Evolutionary conservation across 2,888 invertebrate species (phyloP).

Genomic region (Drosophila suboccidentalis): DNA sequence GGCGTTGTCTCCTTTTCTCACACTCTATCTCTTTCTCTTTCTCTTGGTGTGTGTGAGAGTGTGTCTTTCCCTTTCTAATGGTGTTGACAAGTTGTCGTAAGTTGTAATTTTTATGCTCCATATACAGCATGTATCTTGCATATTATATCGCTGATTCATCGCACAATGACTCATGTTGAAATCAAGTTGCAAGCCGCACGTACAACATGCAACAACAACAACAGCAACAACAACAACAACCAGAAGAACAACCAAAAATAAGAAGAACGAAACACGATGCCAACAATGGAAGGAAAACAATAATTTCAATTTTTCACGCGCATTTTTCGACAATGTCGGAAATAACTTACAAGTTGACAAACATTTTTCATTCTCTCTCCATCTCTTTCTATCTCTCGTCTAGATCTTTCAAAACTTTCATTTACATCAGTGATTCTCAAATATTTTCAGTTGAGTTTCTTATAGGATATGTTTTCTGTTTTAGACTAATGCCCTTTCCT

Average conservation of each 20-base stretch:
- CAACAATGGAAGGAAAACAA: constrained; percentile 57
- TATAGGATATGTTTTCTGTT: not conserved
- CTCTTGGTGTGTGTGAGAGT: not conserved
- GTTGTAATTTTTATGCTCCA: constrained; percentile 63
- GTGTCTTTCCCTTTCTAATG: constrained; percentile 33
- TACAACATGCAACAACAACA: constrained; percentile 31
- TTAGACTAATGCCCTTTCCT: too few relatives aligned
- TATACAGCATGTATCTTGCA: constrained; percentile 49
- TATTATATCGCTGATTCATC: constrained; percentile 68
- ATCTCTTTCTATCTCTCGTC: not conserved
- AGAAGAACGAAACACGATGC: constrained; percentile 8
- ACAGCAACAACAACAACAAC: constrained; percentile 9
- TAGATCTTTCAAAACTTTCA: not conserved
- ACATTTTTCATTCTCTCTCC: constrained; percentile 58
- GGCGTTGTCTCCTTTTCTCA: constrained; percentile 8
- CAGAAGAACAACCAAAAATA: not conserved
- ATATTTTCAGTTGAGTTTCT: not conserved
- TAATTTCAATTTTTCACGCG: constrained; percentile 72
- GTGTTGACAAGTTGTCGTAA: constrained; percentile 67
- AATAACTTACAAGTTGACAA: constrained; percentile 76
- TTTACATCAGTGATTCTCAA: not conserved
- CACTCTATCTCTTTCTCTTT: not conserved
- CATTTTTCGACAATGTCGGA: constrained; percentile 68
- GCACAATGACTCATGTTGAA: constrained; percentile 65
- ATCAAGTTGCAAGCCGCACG: constrained; percentile 68